Base-by-base conservation (phyloP, 2,113 vertebrate genomes). In the Taurulus bubalis region DNA sequence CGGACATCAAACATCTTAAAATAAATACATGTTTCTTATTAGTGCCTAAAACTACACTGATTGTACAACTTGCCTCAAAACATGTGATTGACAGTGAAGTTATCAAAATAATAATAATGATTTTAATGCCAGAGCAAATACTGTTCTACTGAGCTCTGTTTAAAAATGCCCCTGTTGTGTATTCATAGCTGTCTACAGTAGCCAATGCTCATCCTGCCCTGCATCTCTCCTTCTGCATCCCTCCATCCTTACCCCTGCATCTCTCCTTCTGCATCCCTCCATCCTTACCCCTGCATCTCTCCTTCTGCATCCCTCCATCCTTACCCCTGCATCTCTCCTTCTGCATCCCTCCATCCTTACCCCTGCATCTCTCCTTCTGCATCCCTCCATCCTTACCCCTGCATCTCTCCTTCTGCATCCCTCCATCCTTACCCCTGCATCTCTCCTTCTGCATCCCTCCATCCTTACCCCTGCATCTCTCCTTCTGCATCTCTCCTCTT, bases 311-410 rank as follows among this genome's bases (percentile, higher is more conserved):
- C 34, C 34, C 34, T 34, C 53, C n/a, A 15, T 72, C 42, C 58
- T 71, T 70, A 69, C 77, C 74, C 36, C 79, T 16, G 28, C 47
- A 63, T 87, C 76, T 77, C 58, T 56, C 67, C 77, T 58, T 80
- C 53, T 72, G 30, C 58, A 59, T 74, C 47, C 71, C 28, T 63
- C 16, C 45, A 34, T 34, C 62, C 51, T 64, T 71, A 42, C 60
- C 66, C 40, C 42, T 68, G 40, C 66, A 62, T 30, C 34, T 53
- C 16, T 32, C 5, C 8, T 38, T 71, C 47, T 74, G 28, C 75
- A 38, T 63, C 20, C 53, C 20, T 32, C 53, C n/a, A 15, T 72
- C 42, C 58, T 71, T 69, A 69, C 77, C 74, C 36, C 79, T 16
- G 32, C 47, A 63, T 87, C 76, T 74, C 58, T 56, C 67, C 77